Evolutionary conservation across 64 coral and sea anemone species (phyloP).

Genomic region (Stichodactyla mertensii): DNA sequence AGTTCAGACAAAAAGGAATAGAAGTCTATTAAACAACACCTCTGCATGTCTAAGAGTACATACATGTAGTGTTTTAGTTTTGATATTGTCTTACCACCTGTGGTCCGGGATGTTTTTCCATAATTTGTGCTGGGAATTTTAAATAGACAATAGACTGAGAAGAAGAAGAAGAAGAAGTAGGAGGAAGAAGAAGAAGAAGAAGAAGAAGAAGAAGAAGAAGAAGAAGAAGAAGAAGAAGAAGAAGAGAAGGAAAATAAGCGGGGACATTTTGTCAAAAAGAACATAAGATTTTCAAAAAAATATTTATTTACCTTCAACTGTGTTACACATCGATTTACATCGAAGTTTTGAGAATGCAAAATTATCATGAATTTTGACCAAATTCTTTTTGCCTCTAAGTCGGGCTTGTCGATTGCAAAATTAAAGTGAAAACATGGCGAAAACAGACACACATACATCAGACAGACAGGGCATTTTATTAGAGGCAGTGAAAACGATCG

Average conservation of each 20-base stretch:
- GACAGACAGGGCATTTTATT: too few species aligned
- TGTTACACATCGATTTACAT: not conserved
- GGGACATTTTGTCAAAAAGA: too few species aligned
- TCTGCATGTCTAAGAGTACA: not conserved
- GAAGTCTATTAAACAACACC: not conserved
- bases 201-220: too few species aligned
- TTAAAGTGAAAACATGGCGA: not conserved
- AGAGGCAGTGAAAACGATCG: too few species aligned
- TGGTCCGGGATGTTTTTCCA: not conserved
- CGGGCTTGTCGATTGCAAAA: not conserved
- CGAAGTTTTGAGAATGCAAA: not conserved
- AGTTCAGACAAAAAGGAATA: not conserved
- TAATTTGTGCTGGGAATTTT: slow-evolving; percentile 1
- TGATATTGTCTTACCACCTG: not conserved
- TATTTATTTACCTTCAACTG: not conserved
- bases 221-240: too few species aligned
- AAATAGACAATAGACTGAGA: not conserved
- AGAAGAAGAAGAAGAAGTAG: not conserved
- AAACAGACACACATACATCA: not conserved
- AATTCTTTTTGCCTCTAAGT: not conserved
- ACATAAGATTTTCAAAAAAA: not conserved
- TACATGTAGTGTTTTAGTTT: not conserved
- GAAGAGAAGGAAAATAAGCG: too few species aligned
- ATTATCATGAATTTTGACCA: not conserved
- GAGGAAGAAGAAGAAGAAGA: not conserved